Percentiles rank a stretch among this genome's conserved stretches.
phyloP scores from a whole-genome alignment of 2,797 vertebrate genomes.

The Setipinna tenuifilis region DNA sequence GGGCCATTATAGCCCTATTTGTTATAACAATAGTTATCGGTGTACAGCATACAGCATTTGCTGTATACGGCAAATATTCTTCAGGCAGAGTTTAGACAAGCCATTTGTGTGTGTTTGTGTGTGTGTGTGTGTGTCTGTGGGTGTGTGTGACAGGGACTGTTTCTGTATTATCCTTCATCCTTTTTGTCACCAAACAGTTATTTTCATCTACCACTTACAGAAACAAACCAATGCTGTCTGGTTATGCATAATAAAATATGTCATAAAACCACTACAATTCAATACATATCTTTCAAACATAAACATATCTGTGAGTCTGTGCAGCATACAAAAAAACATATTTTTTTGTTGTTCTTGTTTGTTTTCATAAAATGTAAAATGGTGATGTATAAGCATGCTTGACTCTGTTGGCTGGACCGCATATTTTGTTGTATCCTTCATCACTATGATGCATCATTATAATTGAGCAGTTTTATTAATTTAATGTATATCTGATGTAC shows the following conservation, averaged over 20 bases:
- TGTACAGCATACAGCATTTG: not conserved
- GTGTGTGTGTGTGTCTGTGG: not conserved
- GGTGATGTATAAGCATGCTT: not conserved
- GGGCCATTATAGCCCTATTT: not conserved
- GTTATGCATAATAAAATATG: not conserved
- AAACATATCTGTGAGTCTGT: not conserved
- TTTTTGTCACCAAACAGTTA: not conserved
- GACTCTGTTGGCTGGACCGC: not conserved
- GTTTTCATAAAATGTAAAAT: slow-evolving; percentile 6
- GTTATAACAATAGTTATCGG: slow-evolving; percentile 7
- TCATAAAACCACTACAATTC: not conserved
- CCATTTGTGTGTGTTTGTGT: not conserved
- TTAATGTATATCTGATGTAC: not conserved
- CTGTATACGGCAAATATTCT: not conserved
- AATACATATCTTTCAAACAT: not conserved
- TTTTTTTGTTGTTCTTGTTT: not conserved
- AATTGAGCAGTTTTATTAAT: not conserved
- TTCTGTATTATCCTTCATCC: not conserved
- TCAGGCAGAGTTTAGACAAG: not conserved
- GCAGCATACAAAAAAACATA: not conserved
- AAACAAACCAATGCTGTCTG: not conserved
- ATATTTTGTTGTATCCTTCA: not conserved
- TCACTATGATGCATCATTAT: not conserved
- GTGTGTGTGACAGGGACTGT: not conserved
- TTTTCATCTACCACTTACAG: not conserved